Base-by-base conservation (phyloP, 2,888 invertebrate genomes). In the Andrena dorsata region DNA sequence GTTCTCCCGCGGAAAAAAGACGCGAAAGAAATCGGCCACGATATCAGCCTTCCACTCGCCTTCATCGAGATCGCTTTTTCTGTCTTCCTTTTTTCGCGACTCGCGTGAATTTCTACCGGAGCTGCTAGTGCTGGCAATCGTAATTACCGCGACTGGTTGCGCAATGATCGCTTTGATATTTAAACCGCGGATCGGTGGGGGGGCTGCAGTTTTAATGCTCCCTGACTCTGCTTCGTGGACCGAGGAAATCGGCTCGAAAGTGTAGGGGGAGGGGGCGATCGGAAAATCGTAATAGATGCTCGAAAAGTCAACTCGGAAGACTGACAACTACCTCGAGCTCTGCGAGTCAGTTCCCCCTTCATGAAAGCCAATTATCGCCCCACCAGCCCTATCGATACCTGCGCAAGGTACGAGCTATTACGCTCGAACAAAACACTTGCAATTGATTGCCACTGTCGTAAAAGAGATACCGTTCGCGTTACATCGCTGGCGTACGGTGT, bases 131-230 rank as follows among this genome's bases (percentile, higher is more conserved):
- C 20, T n/a, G 3, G 60, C 77, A 30, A 51, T 64, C n/a, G 58
- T 77, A 80, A 80, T 77, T 65, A 51, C 47, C 41, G 10, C 16
- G 49, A 6, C 16, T 2, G 20, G 20, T 77, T 77, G 64, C 70
- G 2, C 35, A 71, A 80, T 23, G 7, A 10, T 28, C 49, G 35
- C 49, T 64, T 69, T 47, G 64, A 76, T 79, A 74, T 51, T 77
- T 47, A 58, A 30, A 7, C 20, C 47, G 13, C 2, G 6, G 51
- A 56, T 69, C 76, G 49, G n/a, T 10, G 30, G 28, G 30, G 30
- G 35, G 20, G 13, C 58, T 26, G 26, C 58, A 6, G 28, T 58
- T 58, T 58, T 58, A 58, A 58, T 26, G 16, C 28, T 58, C 26
- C 20, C 51, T 51, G 51, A 20, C 20, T 20, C 51, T n/a, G 51